Evolutionary conservation across 2,113 vertebrate species (phyloP).

Genomic region (Dicrurus megarhynchus): DNA sequence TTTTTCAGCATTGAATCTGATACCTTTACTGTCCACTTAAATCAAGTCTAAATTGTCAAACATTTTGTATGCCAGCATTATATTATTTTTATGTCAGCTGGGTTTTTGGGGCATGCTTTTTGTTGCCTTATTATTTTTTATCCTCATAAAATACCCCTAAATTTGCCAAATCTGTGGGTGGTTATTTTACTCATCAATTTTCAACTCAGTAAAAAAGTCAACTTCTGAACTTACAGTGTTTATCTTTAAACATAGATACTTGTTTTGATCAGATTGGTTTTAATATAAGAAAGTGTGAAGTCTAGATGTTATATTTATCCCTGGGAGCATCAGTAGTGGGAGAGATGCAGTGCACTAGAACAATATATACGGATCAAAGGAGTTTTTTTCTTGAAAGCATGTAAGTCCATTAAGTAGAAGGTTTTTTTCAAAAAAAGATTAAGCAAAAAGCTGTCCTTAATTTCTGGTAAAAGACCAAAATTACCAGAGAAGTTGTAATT

Average conservation of each 20-base stretch:
- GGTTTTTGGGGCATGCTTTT: background rate
- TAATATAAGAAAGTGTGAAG: background rate
- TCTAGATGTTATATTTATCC: background rate
- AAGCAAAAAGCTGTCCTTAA: background rate
- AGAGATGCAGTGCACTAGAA: background rate
- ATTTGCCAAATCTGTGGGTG: background rate
- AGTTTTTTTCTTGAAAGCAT: background rate
- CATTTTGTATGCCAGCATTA: background rate
- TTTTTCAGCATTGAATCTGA: background rate
- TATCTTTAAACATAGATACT: background rate
- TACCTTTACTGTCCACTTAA: background rate
- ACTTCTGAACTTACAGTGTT: background rate
- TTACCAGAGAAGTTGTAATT: background rate
- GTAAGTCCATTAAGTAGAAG: background rate
- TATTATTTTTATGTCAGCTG: background rate
- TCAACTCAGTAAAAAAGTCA: background rate
- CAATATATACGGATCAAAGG: background rate
- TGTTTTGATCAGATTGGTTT: background rate
- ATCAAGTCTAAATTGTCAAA: background rate
- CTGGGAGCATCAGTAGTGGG: background rate
- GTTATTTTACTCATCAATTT: background rate
- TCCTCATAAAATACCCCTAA: background rate
- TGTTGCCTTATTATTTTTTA: background rate
- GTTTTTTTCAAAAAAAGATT: background rate
- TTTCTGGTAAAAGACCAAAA: background rate